A percentile compares a stretch with the other conserved stretches of the same genome.
Evolutionary conservation across 2,888 invertebrate species (phyloP).

Genomic region (Heliconius aoede): DNA sequence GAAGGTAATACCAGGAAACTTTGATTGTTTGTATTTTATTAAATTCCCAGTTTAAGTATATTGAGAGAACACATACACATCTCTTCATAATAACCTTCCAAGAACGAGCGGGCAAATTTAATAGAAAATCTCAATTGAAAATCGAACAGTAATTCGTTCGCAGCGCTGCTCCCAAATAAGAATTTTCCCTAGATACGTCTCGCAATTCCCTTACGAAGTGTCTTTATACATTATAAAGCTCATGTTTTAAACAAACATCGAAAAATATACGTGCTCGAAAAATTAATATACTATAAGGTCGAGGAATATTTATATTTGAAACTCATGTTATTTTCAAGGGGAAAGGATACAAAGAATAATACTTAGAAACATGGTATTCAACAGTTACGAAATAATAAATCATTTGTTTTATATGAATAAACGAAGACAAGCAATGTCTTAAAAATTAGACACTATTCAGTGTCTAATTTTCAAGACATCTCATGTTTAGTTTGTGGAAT

Average conservation of each 20-base stretch:
- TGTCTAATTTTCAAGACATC: background rate
- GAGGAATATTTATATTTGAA: constrained; percentile 3
- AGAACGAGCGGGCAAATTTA: constrained; percentile 58
- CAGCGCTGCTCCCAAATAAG: constrained; percentile 48
- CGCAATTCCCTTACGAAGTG: constrained; percentile 43
- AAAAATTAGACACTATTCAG: too few species aligned
- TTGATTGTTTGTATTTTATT: constrained; percentile 22
- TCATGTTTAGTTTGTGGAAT: background rate
- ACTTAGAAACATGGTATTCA: background rate
- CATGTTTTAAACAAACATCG: constrained; percentile 43
- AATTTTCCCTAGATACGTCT: constrained; percentile 53
- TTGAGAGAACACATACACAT: constrained; percentile 17
- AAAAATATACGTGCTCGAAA: constrained; percentile 34
- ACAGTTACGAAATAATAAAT: background rate
- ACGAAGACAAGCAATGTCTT: too few species aligned
- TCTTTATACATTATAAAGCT: constrained; percentile 42
- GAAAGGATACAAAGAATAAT: background rate
- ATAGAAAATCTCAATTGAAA: constrained; percentile 64
- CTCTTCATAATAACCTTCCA: constrained; percentile 49
- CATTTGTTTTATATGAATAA: background rate
- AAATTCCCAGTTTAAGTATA: constrained; percentile 11
- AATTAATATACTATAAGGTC: constrained; percentile 36
- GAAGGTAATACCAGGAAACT: constrained; percentile 14
- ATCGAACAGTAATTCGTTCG: constrained; percentile 62
- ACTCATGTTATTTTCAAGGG: background rate